phyloP scores from a whole-genome alignment of 2,888 invertebrate genomes.

The Agrotis clavis region DNA sequence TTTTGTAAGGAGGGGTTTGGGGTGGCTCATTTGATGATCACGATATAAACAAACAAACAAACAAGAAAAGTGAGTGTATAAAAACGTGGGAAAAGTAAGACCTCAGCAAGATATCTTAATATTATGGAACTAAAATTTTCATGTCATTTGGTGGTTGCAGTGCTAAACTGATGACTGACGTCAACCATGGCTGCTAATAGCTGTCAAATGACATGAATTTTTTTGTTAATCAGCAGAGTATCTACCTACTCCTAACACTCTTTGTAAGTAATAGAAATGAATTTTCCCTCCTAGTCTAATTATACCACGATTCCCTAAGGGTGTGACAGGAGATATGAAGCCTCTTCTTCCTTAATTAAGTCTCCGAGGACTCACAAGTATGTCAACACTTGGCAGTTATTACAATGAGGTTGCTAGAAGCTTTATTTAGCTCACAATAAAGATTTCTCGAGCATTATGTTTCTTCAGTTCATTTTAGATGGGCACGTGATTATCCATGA shows the following conservation, averaged over 20 bases:
- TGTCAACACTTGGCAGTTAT: conserved; percentile 38
- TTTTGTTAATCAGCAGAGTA: no score
- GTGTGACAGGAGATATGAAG: conserved; percentile 20
- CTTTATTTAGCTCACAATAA: background rate
- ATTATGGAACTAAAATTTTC: no score
- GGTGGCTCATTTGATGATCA: no score
- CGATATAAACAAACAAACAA: no score
- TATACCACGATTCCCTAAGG: conserved; percentile 6
- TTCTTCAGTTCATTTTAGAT: background rate
- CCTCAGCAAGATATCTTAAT: no score
- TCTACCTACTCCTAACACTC: background rate
- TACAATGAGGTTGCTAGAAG: conserved; percentile 13
- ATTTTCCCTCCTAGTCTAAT: conserved; percentile 17
- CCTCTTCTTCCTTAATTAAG: conserved; percentile 42
- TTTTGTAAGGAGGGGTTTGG: no score
- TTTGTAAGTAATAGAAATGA: background rate
- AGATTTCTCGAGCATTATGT: background rate
- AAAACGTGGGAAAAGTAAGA: no score
- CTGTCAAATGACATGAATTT: no score
- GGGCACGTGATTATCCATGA: background rate
- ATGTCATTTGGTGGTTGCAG: no score
- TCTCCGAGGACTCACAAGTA: conserved; percentile 22
- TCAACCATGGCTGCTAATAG: no score
- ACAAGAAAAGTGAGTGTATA: no score
- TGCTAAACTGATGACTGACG: no score